Evolutionary conservation across 2,888 invertebrate species (phyloP), one percentile per base, ranked within the genome.

Genomic region (Ditula angustiorana): DNA sequence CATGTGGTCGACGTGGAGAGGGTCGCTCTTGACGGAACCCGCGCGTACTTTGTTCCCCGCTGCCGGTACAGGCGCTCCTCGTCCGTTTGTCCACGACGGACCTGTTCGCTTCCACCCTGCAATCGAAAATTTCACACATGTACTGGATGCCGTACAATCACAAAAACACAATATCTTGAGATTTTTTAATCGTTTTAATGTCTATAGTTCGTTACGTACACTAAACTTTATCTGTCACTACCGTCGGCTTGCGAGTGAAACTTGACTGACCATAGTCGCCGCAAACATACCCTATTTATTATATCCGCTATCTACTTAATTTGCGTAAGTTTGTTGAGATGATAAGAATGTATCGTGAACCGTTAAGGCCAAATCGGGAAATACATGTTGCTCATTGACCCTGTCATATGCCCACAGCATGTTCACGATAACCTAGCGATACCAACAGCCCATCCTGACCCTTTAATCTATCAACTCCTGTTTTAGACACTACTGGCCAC

Each of bases 1-100:
- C 94, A 93, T 75, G 95, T 94, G 61, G 95, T 94, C 41, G 95
- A 94, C 33, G 94, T 86, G 1, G 95, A 94, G 11, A 95, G 84
- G 28, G 93, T 93, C 49, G 93, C 88, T 58, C 85, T 82, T 2
- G 93, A 93, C 24, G 93, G 93, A 35, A 93, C 93, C 53, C 93
- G 78, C 8, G 90, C 87, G 87, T 93, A 93, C 71, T 91, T 93
- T 1, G 91, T 86, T 26, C 92, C 91, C 24, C 88, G 84, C 21
- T 84, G 73, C 66, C 85, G 77, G 75, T 90, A 90, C 69, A 91
- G 74, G 53, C 90, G 83, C 75, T 92, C 92, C 73, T 92, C 93
- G 85, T 91, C 90, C 74, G 81, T 82, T 79, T 90, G 90, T 56
- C 86, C 88, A 50, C 89, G 89, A 46, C 88, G 88, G 68, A 76